Base-by-base conservation (phyloP, 1,140 invertebrate species). In the Camponotus vicinus region DNA sequence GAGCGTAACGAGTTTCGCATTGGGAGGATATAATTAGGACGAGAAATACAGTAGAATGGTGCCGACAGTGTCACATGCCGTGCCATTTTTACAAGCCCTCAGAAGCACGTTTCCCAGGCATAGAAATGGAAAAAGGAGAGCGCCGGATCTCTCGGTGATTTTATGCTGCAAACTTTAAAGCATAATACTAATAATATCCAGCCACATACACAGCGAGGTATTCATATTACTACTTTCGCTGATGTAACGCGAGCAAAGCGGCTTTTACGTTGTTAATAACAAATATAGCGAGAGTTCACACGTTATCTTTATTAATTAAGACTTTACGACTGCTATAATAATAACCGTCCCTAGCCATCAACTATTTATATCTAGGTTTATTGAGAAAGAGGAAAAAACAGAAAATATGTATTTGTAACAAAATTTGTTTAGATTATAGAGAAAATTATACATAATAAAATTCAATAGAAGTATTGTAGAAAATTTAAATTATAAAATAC, bases 1-100 rank as follows among this genome's bases (percentile, higher is more conserved):
- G 64, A 69, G 63, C 77, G 67, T 70, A 80, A 83, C 66, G 67
- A 83, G 77, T 86, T 86, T 40, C 18, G 64, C 76, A 86, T 86
- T 59, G 76, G 64, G 34, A 55, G 64, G 27, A 83, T 63, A 83
- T 83, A 83, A 83, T 83, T 83, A 83, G 79, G 57, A 75, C 40
- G 69, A 40, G 42, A 83, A 73, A 83, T 83, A 73, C 55, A 75
- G 79, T 59, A 45, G 32, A 83, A 75, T 73, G n/a, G 69, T 34
- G 79, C 40, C 79, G 79, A 83, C 79, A 45, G 79, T 70, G 34
- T 80, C 69, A 61, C 55, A 42, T 27, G 57, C 13, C 69, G 55
- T 61, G 55, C 42, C 79, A 61, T 83, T 83, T 75, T 83, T 75
- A 75, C 55, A 49, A 75, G 55, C 67, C 7, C 73, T 73, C 69